Conservation (phyloP, 2,113 vertebrate genomes). For the Entomyzon cyanotis region DNA sequence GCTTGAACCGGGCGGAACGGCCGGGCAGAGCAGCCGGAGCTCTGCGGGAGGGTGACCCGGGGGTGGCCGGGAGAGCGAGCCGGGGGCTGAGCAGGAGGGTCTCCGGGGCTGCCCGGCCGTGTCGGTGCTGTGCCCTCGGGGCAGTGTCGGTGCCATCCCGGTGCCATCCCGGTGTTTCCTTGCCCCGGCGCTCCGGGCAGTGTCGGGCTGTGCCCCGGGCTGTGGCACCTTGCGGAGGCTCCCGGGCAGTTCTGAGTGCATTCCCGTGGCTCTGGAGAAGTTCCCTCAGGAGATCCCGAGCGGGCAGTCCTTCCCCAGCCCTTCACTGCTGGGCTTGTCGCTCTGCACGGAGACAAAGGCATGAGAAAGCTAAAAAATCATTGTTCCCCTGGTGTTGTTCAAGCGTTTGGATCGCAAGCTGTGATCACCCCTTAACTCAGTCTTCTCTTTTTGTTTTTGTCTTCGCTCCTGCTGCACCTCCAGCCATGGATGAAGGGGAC, state of each 20-base stretch:
- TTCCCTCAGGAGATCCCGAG: not conserved
- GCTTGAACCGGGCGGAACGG: accelerated
- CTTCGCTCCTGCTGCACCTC: not conserved
- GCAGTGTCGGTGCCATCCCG: not conserved
- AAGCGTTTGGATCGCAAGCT: accelerated
- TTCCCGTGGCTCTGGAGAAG: not conserved
- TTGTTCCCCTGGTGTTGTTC: not conserved
- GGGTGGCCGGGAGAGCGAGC: too few relatives aligned
- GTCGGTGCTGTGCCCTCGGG: too few relatives aligned
- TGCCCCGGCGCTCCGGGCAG: not conserved
- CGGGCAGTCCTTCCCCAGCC: too few relatives aligned
- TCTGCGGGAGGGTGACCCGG: not conserved
- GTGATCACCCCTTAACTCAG: accelerated
- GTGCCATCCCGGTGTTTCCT: not conserved
- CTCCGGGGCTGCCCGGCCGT: not conserved
- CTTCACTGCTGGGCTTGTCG: not conserved
- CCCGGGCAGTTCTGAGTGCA: not conserved
- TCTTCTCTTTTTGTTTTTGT: not conserved
- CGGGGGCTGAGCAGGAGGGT: too few relatives aligned
- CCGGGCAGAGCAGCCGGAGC: not conserved
- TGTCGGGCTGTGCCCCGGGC: not conserved
- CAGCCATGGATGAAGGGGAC: constrained; percentile 69
- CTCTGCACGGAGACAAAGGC: too few relatives aligned
- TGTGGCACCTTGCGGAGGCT: not conserved
- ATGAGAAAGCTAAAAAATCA: not conserved